Conservation (phyloP, 2,113 vertebrate species). For the Oryzias melastigma region DNA sequence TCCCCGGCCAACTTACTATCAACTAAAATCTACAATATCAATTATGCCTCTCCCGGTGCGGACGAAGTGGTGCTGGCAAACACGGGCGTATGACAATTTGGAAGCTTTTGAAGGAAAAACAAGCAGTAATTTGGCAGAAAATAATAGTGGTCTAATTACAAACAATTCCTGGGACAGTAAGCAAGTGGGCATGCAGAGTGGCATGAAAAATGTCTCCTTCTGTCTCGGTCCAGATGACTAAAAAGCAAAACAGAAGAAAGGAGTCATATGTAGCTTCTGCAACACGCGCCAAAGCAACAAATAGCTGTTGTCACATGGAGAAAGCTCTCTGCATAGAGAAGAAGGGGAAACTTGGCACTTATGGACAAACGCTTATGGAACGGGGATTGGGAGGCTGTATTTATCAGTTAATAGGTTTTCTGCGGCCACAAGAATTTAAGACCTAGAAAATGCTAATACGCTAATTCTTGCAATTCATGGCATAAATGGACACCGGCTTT, state of each 20-base stretch:
- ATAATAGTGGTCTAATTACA: constrained; percentile 60
- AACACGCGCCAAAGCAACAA: constrained; percentile 55
- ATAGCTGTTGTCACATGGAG: constrained; percentile 54
- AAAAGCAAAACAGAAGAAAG: constrained; percentile 37
- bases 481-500: constrained; percentile 1
- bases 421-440: not conserved
- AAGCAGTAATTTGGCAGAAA: constrained; percentile 60
- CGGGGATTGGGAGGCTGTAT: not conserved
- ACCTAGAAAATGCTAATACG: not conserved
- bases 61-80: constrained; percentile 39
- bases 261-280: constrained; percentile 44
- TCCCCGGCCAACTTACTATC: constrained; percentile 52
- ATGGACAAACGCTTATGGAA: not conserved
- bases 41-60: constrained; percentile 46
- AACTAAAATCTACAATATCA: constrained; percentile 54
- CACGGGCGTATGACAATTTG: constrained; percentile 42
- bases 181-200: constrained; percentile 42
- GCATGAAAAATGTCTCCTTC: constrained; percentile 53
- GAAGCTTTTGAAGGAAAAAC: constrained; percentile 46
- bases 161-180: constrained; percentile 47
- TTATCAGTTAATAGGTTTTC: not conserved
- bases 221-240: constrained; percentile 62
- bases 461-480: not conserved
- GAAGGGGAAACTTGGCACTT: constrained; percentile 21
- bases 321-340: constrained; percentile 40